phyloP scores from a whole-genome alignment of 2,113 vertebrate species.

The Lates calcarifer region DNA sequence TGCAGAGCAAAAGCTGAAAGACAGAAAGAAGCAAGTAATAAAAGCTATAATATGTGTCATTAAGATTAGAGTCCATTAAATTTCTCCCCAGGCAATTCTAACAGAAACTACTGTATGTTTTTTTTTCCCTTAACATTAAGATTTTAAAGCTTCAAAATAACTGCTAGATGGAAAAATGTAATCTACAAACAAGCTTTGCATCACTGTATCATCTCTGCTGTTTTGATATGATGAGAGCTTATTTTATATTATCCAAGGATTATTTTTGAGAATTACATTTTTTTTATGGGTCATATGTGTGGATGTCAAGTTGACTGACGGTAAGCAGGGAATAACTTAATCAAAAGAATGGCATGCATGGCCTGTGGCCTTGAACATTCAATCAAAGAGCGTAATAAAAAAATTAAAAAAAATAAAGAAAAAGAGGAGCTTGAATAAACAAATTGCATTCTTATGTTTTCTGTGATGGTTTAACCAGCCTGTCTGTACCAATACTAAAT shows the following conservation, averaged over 20 bases:
- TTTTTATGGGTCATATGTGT: constrained; percentile 15
- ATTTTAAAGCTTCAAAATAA: not conserved
- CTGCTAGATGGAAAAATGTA: not conserved
- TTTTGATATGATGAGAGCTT: constrained; percentile 4
- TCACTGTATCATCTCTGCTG: not conserved
- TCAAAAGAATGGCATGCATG: constrained; percentile 7
- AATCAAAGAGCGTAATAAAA: constrained; percentile 4
- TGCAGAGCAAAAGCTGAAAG: not conserved
- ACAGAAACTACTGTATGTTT: not conserved
- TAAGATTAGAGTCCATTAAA: not conserved
- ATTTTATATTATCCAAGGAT: not conserved
- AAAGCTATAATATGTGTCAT: not conserved
- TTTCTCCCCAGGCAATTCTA: not conserved
- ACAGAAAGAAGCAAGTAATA: not conserved
- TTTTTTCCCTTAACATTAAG: not conserved
- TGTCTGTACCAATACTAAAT: not conserved
- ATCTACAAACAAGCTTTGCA: not conserved
- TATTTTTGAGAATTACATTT: constrained; percentile 12
- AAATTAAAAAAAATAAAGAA: not conserved
- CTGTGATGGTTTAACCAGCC: not conserved
- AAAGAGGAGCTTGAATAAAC: not conserved
- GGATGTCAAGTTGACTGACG: constrained; percentile 16
- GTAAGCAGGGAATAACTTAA: not conserved
- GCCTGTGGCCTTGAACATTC: not conserved
- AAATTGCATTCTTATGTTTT: not conserved